Conservation (phyloP, 2,888 invertebrate species). For the Leucoptera coffeella region DNA sequence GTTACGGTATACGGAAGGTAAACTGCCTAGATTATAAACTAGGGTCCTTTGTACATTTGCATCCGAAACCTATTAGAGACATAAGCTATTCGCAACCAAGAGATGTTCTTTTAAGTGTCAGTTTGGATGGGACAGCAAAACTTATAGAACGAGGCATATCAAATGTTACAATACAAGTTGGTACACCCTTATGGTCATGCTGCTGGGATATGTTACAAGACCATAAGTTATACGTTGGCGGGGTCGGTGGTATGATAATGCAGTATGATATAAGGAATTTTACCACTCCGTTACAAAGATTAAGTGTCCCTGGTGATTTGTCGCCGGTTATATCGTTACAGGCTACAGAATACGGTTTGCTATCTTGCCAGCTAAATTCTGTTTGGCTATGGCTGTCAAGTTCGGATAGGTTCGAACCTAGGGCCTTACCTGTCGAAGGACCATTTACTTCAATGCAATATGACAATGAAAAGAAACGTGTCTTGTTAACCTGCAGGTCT, state of each 20-base stretch:
- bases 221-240: constrained; percentile 71
- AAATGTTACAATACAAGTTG: constrained; percentile 43
- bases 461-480: constrained; percentile 56
- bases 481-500: constrained; percentile 67
- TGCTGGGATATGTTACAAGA: constrained; percentile 68
- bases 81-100: constrained; percentile 62
- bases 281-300: constrained; percentile 25
- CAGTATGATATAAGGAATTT: constrained; percentile 71
- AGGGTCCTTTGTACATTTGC: constrained; percentile 65
- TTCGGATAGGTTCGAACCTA: constrained; percentile 32
- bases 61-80: constrained; percentile 72
- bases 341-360: constrained; percentile 56
- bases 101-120: constrained; percentile 69
- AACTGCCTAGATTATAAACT: constrained; percentile 55
- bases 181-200: constrained; percentile 78
- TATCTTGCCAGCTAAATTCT: constrained; percentile 70
- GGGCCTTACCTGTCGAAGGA: constrained; percentile 59
- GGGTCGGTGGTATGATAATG: constrained; percentile 66
- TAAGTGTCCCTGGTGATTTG: constrained; percentile 49
- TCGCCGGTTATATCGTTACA: constrained; percentile 64
- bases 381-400: constrained; percentile 60
- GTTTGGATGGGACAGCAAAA: constrained; percentile 71
- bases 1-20: constrained; percentile 69
- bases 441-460: constrained; percentile 71
- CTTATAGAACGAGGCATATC: constrained; percentile 61